Conservation (phyloP, 2,797 vertebrate species). For the Crocidura indochinensis region DNA sequence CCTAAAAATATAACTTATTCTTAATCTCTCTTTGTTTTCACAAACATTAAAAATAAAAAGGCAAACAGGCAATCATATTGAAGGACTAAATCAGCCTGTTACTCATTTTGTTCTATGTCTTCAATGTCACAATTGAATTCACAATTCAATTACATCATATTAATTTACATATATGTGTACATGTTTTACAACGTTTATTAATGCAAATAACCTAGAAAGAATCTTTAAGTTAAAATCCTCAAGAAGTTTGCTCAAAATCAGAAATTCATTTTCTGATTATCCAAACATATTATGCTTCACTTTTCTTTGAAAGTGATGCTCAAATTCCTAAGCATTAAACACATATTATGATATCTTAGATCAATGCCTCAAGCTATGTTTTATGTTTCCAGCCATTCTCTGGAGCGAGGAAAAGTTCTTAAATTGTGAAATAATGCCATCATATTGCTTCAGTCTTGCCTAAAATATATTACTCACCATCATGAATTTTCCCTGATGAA, state of each 20-base stretch:
- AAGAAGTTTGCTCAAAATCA: conserved; percentile 59
- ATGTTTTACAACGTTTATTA: conserved; percentile 18
- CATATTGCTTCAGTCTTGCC: conserved; percentile 82
- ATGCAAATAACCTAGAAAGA: conserved; percentile 2
- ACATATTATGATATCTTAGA: conserved; percentile 79
- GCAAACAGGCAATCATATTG: conserved; percentile 22
- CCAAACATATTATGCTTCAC: conserved; percentile 71
- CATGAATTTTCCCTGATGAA: conserved; percentile 76
- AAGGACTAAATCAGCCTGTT: conserved; percentile 11
- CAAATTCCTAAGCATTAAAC: conserved; percentile 79
- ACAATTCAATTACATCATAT: conserved; percentile 41
- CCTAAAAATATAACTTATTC: conserved; percentile 42
- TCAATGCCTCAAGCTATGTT: conserved; percentile 50
- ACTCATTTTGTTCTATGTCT: background rate
- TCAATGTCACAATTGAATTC: background rate
- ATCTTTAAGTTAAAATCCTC: conserved; percentile 55
- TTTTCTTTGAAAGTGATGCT: conserved; percentile 62
- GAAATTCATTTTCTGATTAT: conserved; percentile 72
- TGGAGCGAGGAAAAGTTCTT: conserved; percentile 77
- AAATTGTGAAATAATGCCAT: conserved; percentile 48
- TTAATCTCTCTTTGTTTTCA: conserved; percentile 1
- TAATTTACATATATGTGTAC: conserved; percentile 17
- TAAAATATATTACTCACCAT: conserved; percentile 85
- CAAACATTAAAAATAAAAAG: conserved; percentile 22
- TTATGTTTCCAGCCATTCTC: conserved; percentile 82